A percentile compares a stretch with the other conserved stretches of the same genome.
These are phyloP conservation scores for Pseudochirops corinnae DNA, from an alignment of 2,797 vertebrate genomes.

Conservation along the genomic window DNA sequence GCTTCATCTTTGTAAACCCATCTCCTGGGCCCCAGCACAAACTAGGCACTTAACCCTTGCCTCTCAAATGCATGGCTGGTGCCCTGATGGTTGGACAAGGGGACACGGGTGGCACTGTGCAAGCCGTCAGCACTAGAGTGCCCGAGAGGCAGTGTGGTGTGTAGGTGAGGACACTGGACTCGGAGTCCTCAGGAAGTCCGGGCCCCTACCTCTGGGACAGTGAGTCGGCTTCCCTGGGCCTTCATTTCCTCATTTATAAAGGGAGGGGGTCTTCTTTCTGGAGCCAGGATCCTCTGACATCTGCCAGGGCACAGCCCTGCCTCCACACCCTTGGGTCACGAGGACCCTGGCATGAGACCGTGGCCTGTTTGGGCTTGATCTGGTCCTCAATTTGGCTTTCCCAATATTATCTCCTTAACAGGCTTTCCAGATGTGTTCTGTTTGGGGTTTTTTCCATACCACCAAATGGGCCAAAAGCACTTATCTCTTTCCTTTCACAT, in stretches of 20 bases:
- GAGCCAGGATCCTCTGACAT: not conserved
- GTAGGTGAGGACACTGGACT: not conserved
- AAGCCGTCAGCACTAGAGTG: not conserved
- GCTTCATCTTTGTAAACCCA: not conserved
- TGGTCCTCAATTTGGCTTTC: not conserved
- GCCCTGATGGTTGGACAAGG: not conserved
- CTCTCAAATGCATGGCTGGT: not conserved
- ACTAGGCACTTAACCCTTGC: not conserved
- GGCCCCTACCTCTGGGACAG: not conserved
- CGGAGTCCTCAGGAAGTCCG: not conserved
- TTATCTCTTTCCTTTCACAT: not conserved
- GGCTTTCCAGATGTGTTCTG: constrained; percentile 24
- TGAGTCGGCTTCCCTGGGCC: not conserved
- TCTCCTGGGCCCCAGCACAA: not conserved
- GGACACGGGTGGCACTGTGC: not conserved
- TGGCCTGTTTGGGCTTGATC: not conserved
- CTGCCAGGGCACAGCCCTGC: not conserved
- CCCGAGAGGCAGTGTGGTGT: not conserved
- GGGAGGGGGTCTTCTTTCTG: not conserved
- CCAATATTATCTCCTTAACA: not conserved
- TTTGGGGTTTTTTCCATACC: not conserved
- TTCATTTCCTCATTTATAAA: not conserved
- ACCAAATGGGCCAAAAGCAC: too few relatives aligned
- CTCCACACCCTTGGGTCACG: not conserved
- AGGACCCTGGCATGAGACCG: not conserved